Conservation (phyloP, 2,888 invertebrate genomes). For the Epistrophe eligans region DNA sequence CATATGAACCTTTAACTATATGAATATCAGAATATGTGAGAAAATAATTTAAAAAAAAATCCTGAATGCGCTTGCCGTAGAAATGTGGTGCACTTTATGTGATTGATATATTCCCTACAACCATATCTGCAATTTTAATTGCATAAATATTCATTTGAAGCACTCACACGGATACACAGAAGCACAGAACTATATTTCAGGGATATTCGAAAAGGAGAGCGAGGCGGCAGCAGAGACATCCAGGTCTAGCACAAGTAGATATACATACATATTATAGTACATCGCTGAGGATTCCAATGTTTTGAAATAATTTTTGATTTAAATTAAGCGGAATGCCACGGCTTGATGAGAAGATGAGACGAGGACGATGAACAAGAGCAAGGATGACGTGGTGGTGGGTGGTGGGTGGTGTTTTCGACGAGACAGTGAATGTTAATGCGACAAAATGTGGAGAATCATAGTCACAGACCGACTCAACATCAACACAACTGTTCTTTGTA, state of each 20-base stretch:
- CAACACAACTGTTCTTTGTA: conserved; percentile 58
- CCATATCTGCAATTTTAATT: conserved; percentile 82
- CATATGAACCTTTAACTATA: background rate
- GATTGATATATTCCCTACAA: conserved; percentile 72
- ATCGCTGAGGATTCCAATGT: conserved; percentile 63
- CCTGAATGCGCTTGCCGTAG: conserved; percentile 33
- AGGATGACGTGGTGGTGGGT: background rate
- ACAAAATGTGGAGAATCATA: conserved; percentile 14
- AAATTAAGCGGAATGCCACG: conserved; percentile 69
- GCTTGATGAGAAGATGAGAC: conserved; percentile 47
- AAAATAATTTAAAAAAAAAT: background rate
- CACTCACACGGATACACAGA: conserved; percentile 34
- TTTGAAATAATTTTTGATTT: conserved; percentile 75
- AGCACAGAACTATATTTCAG: background rate
- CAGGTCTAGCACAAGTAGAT: background rate
- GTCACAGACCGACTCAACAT: conserved; percentile 39
- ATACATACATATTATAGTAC: background rate
- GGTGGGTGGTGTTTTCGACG: conserved; percentile 22
- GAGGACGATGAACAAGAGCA: conserved; percentile 6
- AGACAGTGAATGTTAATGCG: conserved; percentile 59
- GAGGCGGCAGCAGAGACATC: conserved; percentile 2
- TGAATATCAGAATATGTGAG: background rate
- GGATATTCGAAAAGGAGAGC: background rate
- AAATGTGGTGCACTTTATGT: conserved; percentile 63
- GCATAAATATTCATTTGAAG: conserved; percentile 80